Base-by-base conservation (phyloP, 2,797 vertebrate genomes). In the Cossypha heuglini region DNA sequence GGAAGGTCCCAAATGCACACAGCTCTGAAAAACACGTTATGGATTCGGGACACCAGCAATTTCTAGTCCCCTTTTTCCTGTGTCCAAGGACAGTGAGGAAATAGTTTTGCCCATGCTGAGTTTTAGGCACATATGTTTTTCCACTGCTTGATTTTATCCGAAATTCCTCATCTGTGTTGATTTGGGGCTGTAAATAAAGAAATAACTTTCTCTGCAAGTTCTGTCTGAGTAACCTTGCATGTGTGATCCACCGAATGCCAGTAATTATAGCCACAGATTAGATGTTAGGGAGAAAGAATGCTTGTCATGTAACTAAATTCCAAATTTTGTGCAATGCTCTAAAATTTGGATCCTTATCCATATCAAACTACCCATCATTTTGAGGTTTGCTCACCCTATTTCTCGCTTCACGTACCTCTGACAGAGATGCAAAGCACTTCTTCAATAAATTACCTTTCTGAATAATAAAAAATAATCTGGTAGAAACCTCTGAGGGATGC, bases 361-460 rank as follows among this genome's bases (percentile, higher is more conserved):
- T 76, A 90, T 86, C 79, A 79, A 87, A 29, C 90, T 86, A 96
- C 79, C 69, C 72, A 91, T 94, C 79, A 91, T 91, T 96, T 13
- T 57, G 73, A 90, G 90, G 43, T 71, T 90, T 81, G 19, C 67
- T 90, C 61, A 63, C 79, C 59, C 28, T 79, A 43, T 91, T 94
- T 95, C 91, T 94, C 13, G 38, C 93, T 96, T 94, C 91, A 81
- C 0, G 0, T 93, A 49, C 49, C 67, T 94, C 94, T 92, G 93
- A 79, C 82, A 52, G 89, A 95, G 90, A 90, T 73, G 91, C 91
- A 94, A 80, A 94, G 64, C 85, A 74, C 48, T 94, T 88, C 91
- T 93, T 90, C 93, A 91, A 93, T 94, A 93, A 95, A 96, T 96
- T 96, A 94, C 85, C 91, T 96, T 94, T 90, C 95, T 88, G 82